Percentiles rank a stretch among this genome's conserved stretches.
Evolutionary conservation across 1,140 invertebrate genomes (phyloP).

Genomic region (Drosophila sechellia): DNA sequence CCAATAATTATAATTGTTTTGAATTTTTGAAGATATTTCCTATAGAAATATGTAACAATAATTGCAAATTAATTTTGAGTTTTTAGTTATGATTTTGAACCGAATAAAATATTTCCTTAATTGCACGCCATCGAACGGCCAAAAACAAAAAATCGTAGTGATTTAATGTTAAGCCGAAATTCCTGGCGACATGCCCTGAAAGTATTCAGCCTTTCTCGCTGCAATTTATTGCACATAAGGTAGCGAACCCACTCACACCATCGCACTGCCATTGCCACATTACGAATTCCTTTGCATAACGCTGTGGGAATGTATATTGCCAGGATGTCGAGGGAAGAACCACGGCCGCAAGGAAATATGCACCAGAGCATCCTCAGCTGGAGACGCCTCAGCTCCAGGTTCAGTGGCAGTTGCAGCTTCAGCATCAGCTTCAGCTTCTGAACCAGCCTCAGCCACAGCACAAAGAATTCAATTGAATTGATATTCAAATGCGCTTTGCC

Average conservation of each 20-base stretch:
- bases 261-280: conserved; percentile 51
- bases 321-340: conserved; percentile 42
- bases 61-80: not conserved
- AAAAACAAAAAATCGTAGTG: not conserved
- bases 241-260: not conserved
- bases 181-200: conserved; percentile 34
- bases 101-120: conserved; percentile 34
- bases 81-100: not conserved
- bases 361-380: conserved; percentile 41
- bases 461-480: conserved; percentile 83
- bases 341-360: conserved; percentile 69
- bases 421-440: conserved; percentile 49
- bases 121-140: conserved; percentile 11
- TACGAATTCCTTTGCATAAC: conserved; percentile 75
- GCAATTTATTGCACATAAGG: conserved; percentile 47
- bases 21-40: too few species aligned
- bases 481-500: conserved; percentile 82
- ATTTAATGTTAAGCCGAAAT: conserved; percentile 26
- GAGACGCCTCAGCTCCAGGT: conserved; percentile 37
- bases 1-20: too few species aligned
- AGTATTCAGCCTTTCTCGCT: conserved; percentile 58
- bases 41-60: too few species aligned
- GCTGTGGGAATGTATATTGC: conserved; percentile 73
- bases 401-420: conserved; percentile 2
- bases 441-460: conserved; percentile 52